Evolutionary conservation across 2,113 vertebrate species (phyloP).

Genomic region (Zosterops japonicus): DNA sequence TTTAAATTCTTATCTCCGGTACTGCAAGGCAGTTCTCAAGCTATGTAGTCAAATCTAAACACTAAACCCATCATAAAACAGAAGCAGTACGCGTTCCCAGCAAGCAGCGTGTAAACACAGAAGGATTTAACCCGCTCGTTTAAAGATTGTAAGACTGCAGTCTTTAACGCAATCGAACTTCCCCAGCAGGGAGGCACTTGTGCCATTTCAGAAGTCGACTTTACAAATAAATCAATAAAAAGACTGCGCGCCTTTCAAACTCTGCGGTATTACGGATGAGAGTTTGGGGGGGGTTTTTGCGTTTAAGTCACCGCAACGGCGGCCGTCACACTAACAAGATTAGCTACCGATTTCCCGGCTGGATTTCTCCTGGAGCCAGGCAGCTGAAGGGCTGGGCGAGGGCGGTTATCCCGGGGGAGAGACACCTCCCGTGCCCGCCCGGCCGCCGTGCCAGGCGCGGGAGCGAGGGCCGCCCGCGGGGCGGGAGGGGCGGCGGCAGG

Average conservation of each 20-base stretch:
- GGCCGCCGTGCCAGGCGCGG: not conserved
- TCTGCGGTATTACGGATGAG: rapidly evolving
- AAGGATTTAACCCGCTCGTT: not conserved
- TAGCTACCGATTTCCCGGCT: not conserved
- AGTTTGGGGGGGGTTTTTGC: too few species aligned
- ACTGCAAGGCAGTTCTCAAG: not conserved
- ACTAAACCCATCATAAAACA: not conserved
- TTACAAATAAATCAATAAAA: not conserved
- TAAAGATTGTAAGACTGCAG: not conserved
- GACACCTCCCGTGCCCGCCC: not conserved
- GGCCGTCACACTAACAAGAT: not conserved
- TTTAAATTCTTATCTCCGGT: not conserved
- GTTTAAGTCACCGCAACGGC: not conserved
- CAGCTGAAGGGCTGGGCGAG: rapidly evolving
- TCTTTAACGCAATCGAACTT: not conserved
- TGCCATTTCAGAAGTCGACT: not conserved
- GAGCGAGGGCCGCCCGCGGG: not conserved
- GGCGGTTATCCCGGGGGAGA: rapidly evolving
- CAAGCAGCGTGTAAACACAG: not conserved
- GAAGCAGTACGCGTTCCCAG: not conserved
- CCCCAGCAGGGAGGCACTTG: not conserved
- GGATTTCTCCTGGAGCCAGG: not conserved
- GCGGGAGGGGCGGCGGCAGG: not conserved
- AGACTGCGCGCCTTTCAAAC: rapidly evolving
- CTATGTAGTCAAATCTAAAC: not conserved